Conservation (phyloP, 2,797 vertebrate genomes). For the Syncerus caffer region DNA sequence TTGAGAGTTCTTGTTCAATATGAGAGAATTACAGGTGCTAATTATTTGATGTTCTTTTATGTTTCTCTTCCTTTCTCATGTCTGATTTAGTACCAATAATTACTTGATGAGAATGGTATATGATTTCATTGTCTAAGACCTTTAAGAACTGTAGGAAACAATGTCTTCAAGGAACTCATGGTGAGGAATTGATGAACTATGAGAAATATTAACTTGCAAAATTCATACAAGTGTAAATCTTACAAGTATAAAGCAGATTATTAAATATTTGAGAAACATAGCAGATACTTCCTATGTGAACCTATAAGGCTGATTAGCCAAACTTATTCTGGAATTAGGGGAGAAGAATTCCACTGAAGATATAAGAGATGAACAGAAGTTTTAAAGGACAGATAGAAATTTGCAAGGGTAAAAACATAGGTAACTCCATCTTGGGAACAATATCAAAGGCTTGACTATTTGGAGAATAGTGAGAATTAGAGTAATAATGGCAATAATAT, state of each 20-base stretch:
- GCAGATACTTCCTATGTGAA: not conserved
- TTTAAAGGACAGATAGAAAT: not conserved
- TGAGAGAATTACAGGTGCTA: not conserved
- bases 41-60: not conserved
- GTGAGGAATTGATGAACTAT: not conserved
- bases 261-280: not conserved
- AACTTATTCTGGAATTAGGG: not conserved
- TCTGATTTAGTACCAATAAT: not conserved
- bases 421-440: not conserved
- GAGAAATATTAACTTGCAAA: not conserved
- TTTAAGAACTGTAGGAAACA: not conserved
- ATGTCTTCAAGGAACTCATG: not conserved
- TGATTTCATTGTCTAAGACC: not conserved
- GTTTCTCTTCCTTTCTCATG: not conserved
- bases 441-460: not conserved
- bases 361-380: not conserved
- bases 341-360: not conserved
- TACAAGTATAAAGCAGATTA: not conserved
- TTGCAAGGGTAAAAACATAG: not conserved
- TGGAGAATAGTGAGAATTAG: not conserved
- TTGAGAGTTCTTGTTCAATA: not conserved
- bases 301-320: not conserved
- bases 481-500: not conserved
- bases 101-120: not conserved
- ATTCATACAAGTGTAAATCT: not conserved